Conservation (phyloP, 2,113 vertebrate genomes). For the Actenoides lindsayi region DNA sequence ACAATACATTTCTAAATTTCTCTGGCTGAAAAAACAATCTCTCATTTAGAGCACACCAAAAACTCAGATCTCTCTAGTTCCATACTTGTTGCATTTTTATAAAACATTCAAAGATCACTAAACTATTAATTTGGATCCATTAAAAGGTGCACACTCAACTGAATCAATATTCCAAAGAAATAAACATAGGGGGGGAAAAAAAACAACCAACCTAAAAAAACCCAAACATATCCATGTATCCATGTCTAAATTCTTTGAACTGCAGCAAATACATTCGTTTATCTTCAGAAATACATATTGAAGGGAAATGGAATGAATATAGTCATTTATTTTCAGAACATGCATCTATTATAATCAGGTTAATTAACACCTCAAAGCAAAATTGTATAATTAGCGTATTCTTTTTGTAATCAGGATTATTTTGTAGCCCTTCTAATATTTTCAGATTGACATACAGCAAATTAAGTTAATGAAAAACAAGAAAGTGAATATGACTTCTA, state of each 20-base stretch:
- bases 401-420: slow-evolving; percentile 16
- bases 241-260: background rate
- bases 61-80: background rate
- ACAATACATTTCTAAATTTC: background rate
- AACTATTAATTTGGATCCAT: background rate
- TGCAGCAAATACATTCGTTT: background rate
- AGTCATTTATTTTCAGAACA: background rate
- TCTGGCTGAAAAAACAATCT: background rate
- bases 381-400: slow-evolving; percentile 20
- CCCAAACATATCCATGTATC: background rate
- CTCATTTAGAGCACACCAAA: background rate
- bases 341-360: background rate
- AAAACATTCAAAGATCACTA: background rate
- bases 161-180: background rate
- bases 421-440: background rate
- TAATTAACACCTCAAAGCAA: slow-evolving; percentile 55
- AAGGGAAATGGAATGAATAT: background rate
- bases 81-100: background rate
- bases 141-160: background rate
- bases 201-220: background rate
- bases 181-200: background rate
- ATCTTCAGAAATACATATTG: background rate
- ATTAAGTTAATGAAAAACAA: background rate
- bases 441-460: background rate
- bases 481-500: background rate